These are phyloP conservation scores for Misgurnus anguillicaudatus DNA, from an alignment of 2,113 vertebrate genomes.

Conservation along the genomic window DNA sequence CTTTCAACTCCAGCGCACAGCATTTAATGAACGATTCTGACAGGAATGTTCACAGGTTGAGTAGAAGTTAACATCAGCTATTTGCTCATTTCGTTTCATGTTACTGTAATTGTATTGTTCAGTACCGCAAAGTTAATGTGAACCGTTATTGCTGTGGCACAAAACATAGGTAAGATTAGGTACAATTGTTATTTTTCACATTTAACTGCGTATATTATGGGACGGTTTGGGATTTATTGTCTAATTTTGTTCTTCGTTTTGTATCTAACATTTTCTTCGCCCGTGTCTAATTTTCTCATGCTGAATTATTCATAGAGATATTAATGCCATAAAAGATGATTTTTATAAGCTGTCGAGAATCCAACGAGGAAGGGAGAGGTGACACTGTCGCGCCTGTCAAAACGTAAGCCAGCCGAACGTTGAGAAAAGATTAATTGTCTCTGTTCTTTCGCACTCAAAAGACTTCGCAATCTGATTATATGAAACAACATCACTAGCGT, in stretches of 20 bases:
- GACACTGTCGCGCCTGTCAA: slow-evolving; percentile 14
- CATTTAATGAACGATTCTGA: slow-evolving; percentile 46
- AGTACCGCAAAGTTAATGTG: slow-evolving; percentile 21
- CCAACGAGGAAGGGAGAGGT: slow-evolving; percentile 11
- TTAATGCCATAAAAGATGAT: slow-evolving; percentile 36
- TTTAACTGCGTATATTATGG: neutral
- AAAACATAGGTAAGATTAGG: slow-evolving; percentile 16
- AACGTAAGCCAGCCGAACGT: neutral
- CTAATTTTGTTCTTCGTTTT: slow-evolving; percentile 9
- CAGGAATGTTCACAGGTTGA: neutral
- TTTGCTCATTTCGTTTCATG: neutral
- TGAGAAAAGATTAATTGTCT: slow-evolving; percentile 8
- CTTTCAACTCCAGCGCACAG: slow-evolving; percentile 43
- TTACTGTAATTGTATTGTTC: slow-evolving; percentile 26
- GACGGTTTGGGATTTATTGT: neutral
- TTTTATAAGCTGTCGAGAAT: slow-evolving; percentile 30
- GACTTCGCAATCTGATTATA: slow-evolving; percentile 17
- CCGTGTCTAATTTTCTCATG: slow-evolving; percentile 16
- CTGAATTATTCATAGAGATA: slow-evolving; percentile 41
- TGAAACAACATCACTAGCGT: slow-evolving; percentile 15
- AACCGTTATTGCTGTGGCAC: slow-evolving; percentile 18
- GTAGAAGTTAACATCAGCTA: neutral
- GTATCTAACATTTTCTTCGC: neutral
- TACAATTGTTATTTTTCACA: slow-evolving; percentile 32
- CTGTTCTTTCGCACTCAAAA: neutral